A percentile compares a stretch with the other conserved stretches of the same genome.
phyloP scores from a whole-genome alignment of 1,140 invertebrate genomes.

The Dolichoris vasculosae region DNA sequence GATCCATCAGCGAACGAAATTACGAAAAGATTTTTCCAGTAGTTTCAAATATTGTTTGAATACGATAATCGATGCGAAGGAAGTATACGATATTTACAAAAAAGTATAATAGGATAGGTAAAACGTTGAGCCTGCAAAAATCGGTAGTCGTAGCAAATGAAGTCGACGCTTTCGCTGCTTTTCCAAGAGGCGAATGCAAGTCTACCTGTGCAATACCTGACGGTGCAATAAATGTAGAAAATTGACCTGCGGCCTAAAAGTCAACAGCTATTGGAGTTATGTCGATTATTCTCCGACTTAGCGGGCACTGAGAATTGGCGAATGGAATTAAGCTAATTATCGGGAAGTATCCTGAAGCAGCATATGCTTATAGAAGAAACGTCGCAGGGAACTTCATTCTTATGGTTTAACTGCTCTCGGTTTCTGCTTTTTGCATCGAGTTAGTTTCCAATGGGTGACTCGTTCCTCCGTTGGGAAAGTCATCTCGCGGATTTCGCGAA shows the following conservation, averaged over 20 bases:
- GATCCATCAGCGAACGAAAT: too few species aligned
- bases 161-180: neutral
- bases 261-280: conserved; percentile 22
- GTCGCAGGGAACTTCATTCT: neutral
- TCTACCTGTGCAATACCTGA: conserved; percentile 36
- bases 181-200: neutral
- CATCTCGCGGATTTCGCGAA: too few species aligned
- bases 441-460: too few species aligned
- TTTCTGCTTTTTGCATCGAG: too few species aligned
- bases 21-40: too few species aligned
- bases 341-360: neutral
- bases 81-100: too few species aligned
- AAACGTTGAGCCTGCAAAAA: neutral
- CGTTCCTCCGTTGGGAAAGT: too few species aligned
- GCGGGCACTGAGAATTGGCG: neutral
- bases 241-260: conserved; percentile 43
- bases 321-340: conserved; percentile 7
- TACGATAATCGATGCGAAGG: too few species aligned
- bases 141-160: neutral
- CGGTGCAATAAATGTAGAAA: conserved; percentile 4
- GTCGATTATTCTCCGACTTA: neutral
- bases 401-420: too few species aligned
- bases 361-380: neutral
- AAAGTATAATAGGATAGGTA: too few species aligned
- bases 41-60: too few species aligned